These are phyloP conservation scores for Acleris holmiana DNA, from an alignment of 2,888 invertebrate species.

Conservation along the genomic window DNA sequence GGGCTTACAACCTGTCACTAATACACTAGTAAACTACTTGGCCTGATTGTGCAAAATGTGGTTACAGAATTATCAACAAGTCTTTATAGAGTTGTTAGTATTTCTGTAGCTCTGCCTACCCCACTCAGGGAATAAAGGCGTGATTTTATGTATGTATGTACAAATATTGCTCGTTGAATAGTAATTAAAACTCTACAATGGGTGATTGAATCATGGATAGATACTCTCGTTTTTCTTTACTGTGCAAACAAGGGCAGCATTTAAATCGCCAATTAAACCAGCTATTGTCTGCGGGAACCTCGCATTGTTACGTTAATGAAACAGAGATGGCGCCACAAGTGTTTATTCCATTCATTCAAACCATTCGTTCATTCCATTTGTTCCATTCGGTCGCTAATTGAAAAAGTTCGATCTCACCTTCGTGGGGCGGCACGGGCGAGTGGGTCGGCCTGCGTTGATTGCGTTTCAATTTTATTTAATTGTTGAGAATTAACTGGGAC, in stretches of 20 bases:
- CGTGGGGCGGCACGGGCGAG: not conserved
- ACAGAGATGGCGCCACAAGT: constrained; percentile 10
- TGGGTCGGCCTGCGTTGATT: constrained; percentile 14
- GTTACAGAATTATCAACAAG: no score
- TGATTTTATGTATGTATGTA: no score
- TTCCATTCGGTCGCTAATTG: constrained; percentile 30
- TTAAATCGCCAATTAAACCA: constrained; percentile 15
- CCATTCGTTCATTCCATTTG: constrained; percentile 5
- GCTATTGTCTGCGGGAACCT: constrained; percentile 1
- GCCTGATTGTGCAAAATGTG: no score
- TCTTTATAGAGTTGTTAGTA: no score
- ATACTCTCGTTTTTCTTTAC: not conserved
- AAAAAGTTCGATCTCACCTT: constrained; percentile 28
- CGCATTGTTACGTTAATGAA: constrained; percentile 11
- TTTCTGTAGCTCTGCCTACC: no score
- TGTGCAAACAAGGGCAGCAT: not conserved
- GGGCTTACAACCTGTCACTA: no score
- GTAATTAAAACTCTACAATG: no score
- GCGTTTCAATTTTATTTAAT: constrained; percentile 1
- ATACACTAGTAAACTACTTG: no score
- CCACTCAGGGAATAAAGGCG: no score
- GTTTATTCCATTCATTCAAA: constrained; percentile 21
- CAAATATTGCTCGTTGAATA: no score
- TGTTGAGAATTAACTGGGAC: not conserved
- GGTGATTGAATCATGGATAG: no score